A percentile compares a stretch with the other conserved stretches of the same genome.
These are phyloP conservation scores for Platichthys flesus DNA, from an alignment of 2,113 vertebrate genomes.

Conservation along the genomic window DNA sequence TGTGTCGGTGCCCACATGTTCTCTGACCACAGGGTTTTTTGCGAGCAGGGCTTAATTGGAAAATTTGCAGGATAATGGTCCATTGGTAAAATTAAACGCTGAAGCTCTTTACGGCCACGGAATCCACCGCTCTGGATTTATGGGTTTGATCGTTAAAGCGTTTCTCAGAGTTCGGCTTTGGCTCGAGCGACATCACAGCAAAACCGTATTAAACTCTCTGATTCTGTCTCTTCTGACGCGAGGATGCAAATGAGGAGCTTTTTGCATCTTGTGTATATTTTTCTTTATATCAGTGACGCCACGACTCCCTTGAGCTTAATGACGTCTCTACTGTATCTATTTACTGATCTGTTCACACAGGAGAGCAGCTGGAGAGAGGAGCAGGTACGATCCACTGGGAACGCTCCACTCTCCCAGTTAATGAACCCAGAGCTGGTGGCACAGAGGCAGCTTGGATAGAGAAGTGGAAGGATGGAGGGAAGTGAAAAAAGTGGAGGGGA, in stretches of 20 bases:
- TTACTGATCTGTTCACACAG: conserved; percentile 39
- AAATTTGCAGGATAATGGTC: conserved; percentile 64
- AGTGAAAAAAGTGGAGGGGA: conserved; percentile 37
- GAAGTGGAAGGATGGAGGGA: conserved; percentile 3
- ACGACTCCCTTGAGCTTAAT: conserved; percentile 9
- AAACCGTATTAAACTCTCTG: conserved; percentile 13
- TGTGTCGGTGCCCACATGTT: conserved; percentile 34
- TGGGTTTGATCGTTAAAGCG: conserved; percentile 62
- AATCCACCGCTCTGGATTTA: conserved; percentile 59
- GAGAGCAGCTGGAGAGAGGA: conserved; percentile 57
- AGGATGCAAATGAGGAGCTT: neutral
- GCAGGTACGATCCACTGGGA: conserved; percentile 31
- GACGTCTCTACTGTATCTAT: conserved; percentile 28
- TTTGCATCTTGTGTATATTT: neutral
- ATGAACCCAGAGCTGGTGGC: conserved; percentile 58
- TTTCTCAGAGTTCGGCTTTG: conserved; percentile 57
- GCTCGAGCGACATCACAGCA: conserved; percentile 22
- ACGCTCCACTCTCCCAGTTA: conserved; percentile 34
- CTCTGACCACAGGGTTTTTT: conserved; percentile 29
- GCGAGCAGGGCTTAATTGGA: conserved; percentile 52
- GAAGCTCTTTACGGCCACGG: conserved; percentile 43
- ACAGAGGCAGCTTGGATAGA: conserved; percentile 56
- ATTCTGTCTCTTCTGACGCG: neutral
- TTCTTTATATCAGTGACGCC: neutral
- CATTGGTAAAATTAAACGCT: conserved; percentile 56